phyloP scores from a whole-genome alignment of 1,140 invertebrate genomes.

The Drosophila takahashii region DNA sequence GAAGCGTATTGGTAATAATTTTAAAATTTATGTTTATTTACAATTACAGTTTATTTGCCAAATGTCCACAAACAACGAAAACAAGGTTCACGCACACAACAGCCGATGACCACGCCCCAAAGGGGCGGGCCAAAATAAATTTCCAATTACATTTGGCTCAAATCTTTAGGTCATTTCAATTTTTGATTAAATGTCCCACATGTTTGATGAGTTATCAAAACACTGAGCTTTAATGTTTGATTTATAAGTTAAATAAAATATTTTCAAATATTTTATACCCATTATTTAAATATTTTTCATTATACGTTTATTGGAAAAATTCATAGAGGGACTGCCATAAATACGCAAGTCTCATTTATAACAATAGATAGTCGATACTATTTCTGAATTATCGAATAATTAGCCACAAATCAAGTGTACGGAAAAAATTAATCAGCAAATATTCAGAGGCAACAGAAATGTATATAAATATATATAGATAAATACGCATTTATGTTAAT shows the following conservation, averaged over 20 bases:
- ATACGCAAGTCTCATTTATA: neutral
- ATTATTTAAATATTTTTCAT: no score
- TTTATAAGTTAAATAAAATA: neutral
- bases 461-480: neutral
- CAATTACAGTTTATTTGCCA: constrained; percentile 79
- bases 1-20: constrained; percentile 68
- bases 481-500: constrained; percentile 22
- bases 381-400: constrained; percentile 14
- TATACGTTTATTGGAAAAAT: neutral
- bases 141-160: constrained; percentile 20
- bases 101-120: constrained; percentile 7
- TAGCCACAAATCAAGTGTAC: constrained; percentile 23
- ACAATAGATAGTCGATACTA: constrained; percentile 1
- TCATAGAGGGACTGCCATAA: neutral
- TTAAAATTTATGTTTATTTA: constrained; percentile 81
- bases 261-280: neutral
- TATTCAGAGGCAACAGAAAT: constrained; percentile 6
- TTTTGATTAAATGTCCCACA: constrained; percentile 20
- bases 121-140: constrained; percentile 6
- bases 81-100: constrained; percentile 3
- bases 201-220: constrained; percentile 5
- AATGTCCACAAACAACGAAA: constrained; percentile 31
- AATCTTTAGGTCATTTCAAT: constrained; percentile 9
- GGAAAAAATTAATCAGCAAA: constrained; percentile 21
- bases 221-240: neutral